Conservation (phyloP, 2,113 vertebrate genomes). For the Mugil cephalus region DNA sequence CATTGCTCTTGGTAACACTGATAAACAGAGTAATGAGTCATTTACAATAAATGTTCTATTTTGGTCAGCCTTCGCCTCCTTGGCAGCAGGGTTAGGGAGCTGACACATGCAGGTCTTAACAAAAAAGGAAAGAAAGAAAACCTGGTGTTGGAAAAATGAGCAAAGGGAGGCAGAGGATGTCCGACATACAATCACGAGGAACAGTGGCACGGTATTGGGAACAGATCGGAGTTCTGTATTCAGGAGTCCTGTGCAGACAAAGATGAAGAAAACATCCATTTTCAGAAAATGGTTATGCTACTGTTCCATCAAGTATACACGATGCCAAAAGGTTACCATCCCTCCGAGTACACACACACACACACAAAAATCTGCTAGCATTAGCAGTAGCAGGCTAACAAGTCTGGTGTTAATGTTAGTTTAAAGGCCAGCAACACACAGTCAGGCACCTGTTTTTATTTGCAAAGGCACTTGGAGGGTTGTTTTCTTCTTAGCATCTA, state of each 20-base stretch:
- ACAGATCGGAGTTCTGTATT: not conserved
- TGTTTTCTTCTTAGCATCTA: slow-evolving; percentile 19
- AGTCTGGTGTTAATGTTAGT: slow-evolving; percentile 7
- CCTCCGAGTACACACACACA: not conserved
- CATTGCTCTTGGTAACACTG: not conserved
- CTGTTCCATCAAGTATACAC: not conserved
- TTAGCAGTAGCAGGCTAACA: not conserved
- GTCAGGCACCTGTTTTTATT: not conserved
- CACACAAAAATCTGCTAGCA: too few relatives aligned
- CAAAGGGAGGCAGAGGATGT: not conserved
- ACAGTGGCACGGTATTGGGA: not conserved
- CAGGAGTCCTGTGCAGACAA: not conserved
- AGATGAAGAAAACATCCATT: not conserved
- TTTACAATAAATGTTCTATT: slow-evolving; percentile 4
- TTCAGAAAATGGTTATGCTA: not conserved
- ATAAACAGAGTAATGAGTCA: slow-evolving; percentile 13
- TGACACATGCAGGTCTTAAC: not conserved
- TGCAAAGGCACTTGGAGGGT: slow-evolving; percentile 17
- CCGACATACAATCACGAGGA: not conserved
- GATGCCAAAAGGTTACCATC: not conserved
- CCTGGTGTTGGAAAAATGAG: not conserved
- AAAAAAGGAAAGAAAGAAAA: not conserved
- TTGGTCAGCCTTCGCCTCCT: slow-evolving; percentile 9
- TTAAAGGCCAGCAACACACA: slow-evolving; percentile 3
- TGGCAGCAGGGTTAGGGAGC: not conserved